Evolutionary conservation across 2,797 vertebrate genomes (phyloP), one percentile per base, ranked within the genome.

Genomic region (Lophius americanus): DNA sequence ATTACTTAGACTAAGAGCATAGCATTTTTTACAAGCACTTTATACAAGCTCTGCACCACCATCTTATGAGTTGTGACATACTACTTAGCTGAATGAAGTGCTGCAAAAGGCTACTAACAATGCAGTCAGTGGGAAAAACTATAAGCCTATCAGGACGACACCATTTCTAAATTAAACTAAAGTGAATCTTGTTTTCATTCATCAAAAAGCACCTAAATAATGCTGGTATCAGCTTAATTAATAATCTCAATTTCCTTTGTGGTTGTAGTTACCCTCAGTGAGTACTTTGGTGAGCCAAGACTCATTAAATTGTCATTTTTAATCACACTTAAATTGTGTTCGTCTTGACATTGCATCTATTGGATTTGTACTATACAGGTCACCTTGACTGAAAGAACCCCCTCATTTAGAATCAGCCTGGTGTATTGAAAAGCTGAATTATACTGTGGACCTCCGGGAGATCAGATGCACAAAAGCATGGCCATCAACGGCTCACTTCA

Each of bases 11-110:
- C 23, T 46, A 42, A 67, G 81, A 23, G 43, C 37, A 13, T 44
- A 39, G 52, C 68, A 69, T 75, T 79, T 73, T 52, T 66, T 51
- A 50, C 43, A 47, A 51, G 65, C 75, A 51, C 55, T 73, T 6
- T 87, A 88, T 76, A 77, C 87, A 88, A 76, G 65, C 70, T 84
- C 63, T 47, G 64, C 69, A 57, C 23, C 46, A 69, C 86, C 85
- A 89, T 91, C 90, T 90, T 85, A 74, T 89, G 52, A 51, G 62
- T 70, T 76, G 84, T 44, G 77, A 84, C 55, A 62, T 4, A 63
- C 70, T 78, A 47, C 76, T 70, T 68, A 9, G 75, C 81, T 81
- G 83, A 64, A 71, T 79, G 71, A 48, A 63, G 76, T 62, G 73
- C 82, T 68, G 77, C 77, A 83, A 9, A 65, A 68, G 42, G 60